Base-by-base conservation (phyloP, 2,888 invertebrate genomes). In the Xanthia togata region DNA sequence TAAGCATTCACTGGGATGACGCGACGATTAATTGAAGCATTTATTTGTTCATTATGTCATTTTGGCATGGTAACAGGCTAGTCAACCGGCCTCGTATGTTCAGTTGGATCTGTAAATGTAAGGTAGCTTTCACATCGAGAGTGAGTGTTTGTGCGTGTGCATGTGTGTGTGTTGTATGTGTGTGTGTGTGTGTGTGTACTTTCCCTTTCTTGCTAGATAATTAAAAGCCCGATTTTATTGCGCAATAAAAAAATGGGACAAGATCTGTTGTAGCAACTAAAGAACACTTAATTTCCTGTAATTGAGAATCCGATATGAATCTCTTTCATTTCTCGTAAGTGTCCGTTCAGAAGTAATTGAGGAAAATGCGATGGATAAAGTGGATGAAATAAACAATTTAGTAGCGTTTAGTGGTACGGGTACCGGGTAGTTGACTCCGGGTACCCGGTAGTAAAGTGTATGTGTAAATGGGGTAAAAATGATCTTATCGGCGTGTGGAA, bases 281-380 rank as follows among this genome's bases (percentile, higher is more conserved):
- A 69, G 77, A 47, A 57, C 70, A 78, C 57, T 64, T 70, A 59
- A 70, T 78, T 78, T 78, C 50, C 20, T 70, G 55, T 78, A 78
- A 78, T 70, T 63, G 78, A 63, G 78, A 70, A 70, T 23, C 70
- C 57, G 63, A 64, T 64, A 64, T 78, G 78, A 59, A 59, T 65
- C 64, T 64, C 31, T 17, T 53, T 78, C 47, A 26, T 59, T 47
- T 44, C 55, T 64, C 53, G 64, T 38, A 78, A 73, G 68, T 78
- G 70, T 70, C 68, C 12, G 68, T 35, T 53, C 50, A 68, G 70
- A 50, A 78, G 65, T 82, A 82, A 82, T 82, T 82, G 82, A 82
- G 82, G 73, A 82, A 82, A 82, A 74, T 70, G 47, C 64, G 14
- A 57, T 23, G 55, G 35, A 70, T 73, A 78, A 78, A 81, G 62